A percentile compares a stretch with the other conserved stretches of the same genome.
phyloP scores from a whole-genome alignment of 2,113 vertebrate species.

The Holacanthus passer region DNA sequence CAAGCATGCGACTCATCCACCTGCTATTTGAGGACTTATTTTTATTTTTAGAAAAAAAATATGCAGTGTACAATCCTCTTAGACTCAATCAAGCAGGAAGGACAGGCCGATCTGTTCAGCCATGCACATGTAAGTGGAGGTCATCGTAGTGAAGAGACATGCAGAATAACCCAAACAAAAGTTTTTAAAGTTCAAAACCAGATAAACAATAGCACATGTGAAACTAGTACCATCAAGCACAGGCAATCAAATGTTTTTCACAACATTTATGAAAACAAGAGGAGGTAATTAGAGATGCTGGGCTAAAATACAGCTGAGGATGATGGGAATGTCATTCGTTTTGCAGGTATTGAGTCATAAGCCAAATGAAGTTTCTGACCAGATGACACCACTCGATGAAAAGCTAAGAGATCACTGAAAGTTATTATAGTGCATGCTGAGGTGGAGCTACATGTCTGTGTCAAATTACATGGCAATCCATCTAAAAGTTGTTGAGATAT shows the following conservation, averaged over 20 bases:
- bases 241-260: background rate
- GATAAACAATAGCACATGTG: background rate
- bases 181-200: background rate
- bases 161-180: background rate
- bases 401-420: background rate
- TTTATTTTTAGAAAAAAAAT: slow-evolving; percentile 18
- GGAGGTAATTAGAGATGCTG: too few relatives aligned
- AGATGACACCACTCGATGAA: too few relatives aligned
- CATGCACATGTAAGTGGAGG: slow-evolving; percentile 13
- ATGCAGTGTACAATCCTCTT: slow-evolving; percentile 30
- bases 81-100: slow-evolving; percentile 21
- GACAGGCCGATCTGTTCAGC: slow-evolving; percentile 5
- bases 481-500: background rate
- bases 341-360: background rate
- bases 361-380: background rate
- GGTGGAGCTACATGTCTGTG: background rate
- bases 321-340: background rate
- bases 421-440: background rate
- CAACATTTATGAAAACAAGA: background rate
- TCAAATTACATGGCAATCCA: background rate
- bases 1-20: slow-evolving; percentile 28
- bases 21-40: slow-evolving; percentile 30
- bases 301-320: background rate
- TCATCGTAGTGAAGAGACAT: slow-evolving; percentile 22
- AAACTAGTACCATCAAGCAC: background rate